Base-by-base conservation (phyloP, 92 coral and sea anemone genomes). In the Porites cylindrica region DNA sequence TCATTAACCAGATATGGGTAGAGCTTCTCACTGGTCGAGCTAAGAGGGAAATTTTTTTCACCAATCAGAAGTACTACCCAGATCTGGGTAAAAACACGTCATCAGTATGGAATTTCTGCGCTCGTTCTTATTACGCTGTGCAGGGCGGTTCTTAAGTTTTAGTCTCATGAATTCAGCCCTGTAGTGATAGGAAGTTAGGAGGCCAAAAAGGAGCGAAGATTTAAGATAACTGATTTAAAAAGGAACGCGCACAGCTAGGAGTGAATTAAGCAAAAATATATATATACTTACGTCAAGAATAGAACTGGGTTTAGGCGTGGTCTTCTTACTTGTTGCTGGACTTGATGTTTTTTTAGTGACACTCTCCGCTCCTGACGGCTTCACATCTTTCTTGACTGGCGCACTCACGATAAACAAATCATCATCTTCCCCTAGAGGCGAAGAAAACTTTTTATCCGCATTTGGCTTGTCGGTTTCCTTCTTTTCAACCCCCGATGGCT, bases 401-500 rank as follows among this genome's bases (percentile, higher is more conserved):
- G 84, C 50, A 76, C 78, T 82, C 47, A 88, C 84, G 52, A 72
- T 79, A 89, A 93, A 92, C 74, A 95, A 80, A 73, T 96, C 96
- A 58, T 96, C 94, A 21, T 91, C 96, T n/a, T 85, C 92, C 1
- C 79, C 84, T 21, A 76, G 90, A 16, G 86, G 76, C n/a, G 91
- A 19, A 0, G 89, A 29, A 52, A 61, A 56, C 54, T 51, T 61
- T 24, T 78, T 84, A 50, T 72, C 50, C 69, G 51, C 32, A 43
- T n/a, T 58, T 7, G 63, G 24, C 72, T 84, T 89, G 76, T 86
- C 72, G 11, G n/a, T 76, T 53, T 62, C 85, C 53, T 53, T 77
- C 60, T 81, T 65, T 12, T 21, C 79, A 14, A 50, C 63, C 20
- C 91, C 80, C 43, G 86, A 5, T 38, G 47, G 47, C 47, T 38